Conservation (phyloP, 2,113 vertebrate species). For the Cnemophilus loriae region DNA sequence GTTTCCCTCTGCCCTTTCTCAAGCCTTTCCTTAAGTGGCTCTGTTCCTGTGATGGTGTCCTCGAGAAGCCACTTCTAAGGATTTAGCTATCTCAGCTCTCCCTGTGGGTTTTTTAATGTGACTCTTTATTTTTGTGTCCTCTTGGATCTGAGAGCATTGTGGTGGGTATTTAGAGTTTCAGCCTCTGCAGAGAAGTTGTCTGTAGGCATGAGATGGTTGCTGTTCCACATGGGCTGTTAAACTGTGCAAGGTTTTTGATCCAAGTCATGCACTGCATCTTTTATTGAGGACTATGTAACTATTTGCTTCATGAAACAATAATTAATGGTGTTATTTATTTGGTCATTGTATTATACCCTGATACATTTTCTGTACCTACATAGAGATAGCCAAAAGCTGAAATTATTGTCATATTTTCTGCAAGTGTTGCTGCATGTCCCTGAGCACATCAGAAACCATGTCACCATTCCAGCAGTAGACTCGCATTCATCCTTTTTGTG, state of each 20-base stretch:
- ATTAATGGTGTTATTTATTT: neutral
- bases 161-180: neutral
- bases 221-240: neutral
- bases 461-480: neutral
- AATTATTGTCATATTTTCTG: neutral
- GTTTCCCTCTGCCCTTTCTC: neutral
- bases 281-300: neutral
- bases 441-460: neutral
- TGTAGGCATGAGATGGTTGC: neutral
- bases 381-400: neutral
- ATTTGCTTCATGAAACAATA: neutral
- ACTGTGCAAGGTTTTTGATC: neutral
- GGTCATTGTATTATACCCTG: neutral
- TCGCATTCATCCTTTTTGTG: neutral
- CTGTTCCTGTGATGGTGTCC: neutral
- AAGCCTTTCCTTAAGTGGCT: neutral
- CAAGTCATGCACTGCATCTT: neutral
- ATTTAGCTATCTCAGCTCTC: neutral
- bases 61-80: neutral
- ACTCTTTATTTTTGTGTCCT: neutral
- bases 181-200: neutral
- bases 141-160: neutral
- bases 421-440: neutral
- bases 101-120: neutral
- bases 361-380: neutral